phyloP scores from a whole-genome alignment of 2,888 invertebrate species.

The Suillia variegata region DNA sequence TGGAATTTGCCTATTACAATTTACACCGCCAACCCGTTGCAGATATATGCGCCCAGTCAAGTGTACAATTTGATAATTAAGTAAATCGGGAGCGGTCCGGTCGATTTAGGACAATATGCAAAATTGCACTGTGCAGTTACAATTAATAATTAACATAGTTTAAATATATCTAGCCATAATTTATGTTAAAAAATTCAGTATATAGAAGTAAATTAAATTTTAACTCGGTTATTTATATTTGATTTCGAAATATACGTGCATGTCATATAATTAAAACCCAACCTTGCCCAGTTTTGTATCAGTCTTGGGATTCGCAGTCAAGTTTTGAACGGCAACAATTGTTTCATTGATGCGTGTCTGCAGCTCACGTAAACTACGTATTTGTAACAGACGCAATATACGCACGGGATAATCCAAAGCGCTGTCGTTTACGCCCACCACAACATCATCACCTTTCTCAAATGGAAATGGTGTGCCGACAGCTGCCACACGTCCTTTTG shows the following conservation, averaged over 20 bases:
- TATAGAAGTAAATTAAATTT: neutral
- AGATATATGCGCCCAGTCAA: conserved; percentile 71
- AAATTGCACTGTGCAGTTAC: too few species aligned
- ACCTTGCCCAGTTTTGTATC: conserved; percentile 94
- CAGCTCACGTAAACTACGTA: conserved; percentile 65
- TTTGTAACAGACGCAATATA: conserved; percentile 75
- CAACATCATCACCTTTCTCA: conserved; percentile 67
- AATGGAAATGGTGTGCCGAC: conserved; percentile 73
- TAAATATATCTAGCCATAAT: too few species aligned
- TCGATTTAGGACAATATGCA: too few species aligned
- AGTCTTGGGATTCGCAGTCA: conserved; percentile 97
- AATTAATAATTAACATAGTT: too few species aligned
- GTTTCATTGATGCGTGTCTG: conserved; percentile 95
- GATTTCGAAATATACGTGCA: too few species aligned
- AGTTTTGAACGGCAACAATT: conserved; percentile 86
- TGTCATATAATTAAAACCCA: conserved; percentile 68
- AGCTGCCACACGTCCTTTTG: conserved; percentile 49
- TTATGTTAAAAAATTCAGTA: neutral
- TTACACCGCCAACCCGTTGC: conserved; percentile 86
- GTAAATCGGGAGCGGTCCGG: conserved; percentile 24
- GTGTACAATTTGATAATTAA: conserved; percentile 48
- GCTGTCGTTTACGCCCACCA: conserved; percentile 66
- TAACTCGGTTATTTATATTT: too few species aligned
- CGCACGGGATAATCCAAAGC: conserved; percentile 75
- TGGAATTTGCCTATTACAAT: conserved; percentile 97